Conservation (phyloP, 2,797 vertebrate species). For the Arctocebus calabarensis region DNA sequence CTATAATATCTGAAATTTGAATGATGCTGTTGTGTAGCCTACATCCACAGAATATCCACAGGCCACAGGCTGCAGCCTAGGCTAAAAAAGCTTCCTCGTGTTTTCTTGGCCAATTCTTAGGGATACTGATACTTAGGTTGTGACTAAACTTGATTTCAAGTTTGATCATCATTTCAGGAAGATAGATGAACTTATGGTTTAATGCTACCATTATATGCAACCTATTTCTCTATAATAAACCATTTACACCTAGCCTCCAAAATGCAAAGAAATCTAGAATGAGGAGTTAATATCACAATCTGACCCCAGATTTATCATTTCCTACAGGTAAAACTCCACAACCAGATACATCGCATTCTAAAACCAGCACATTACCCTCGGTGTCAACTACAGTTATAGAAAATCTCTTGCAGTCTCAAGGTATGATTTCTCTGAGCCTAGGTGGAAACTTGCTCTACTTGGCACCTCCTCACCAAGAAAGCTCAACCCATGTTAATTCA, state of each 20-base stretch:
- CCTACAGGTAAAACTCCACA: conserved; percentile 33
- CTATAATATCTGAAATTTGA: conserved; percentile 8
- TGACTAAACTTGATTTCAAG: background rate
- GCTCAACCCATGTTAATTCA: background rate
- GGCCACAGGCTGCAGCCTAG: rapidly evolving
- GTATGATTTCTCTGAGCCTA: conserved; percentile 31
- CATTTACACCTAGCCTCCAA: conserved; percentile 10
- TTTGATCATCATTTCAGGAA: background rate
- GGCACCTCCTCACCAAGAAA: background rate
- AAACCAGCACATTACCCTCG: background rate
- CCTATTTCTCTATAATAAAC: background rate
- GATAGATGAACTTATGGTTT: background rate
- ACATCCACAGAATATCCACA: background rate
- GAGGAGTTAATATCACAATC: background rate
- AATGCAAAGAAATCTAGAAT: conserved; percentile 11
- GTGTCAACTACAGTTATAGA: background rate
- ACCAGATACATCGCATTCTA: background rate
- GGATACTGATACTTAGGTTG: background rate
- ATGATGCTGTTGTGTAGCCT: background rate
- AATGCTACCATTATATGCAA: background rate
- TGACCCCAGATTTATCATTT: conserved; percentile 58
- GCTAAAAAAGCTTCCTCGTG: background rate
- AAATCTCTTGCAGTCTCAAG: background rate
- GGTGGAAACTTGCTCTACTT: background rate
- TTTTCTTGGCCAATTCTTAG: background rate